Conservation (phyloP, 2,113 vertebrate genomes). For the Chaetodon trifascialis region DNA sequence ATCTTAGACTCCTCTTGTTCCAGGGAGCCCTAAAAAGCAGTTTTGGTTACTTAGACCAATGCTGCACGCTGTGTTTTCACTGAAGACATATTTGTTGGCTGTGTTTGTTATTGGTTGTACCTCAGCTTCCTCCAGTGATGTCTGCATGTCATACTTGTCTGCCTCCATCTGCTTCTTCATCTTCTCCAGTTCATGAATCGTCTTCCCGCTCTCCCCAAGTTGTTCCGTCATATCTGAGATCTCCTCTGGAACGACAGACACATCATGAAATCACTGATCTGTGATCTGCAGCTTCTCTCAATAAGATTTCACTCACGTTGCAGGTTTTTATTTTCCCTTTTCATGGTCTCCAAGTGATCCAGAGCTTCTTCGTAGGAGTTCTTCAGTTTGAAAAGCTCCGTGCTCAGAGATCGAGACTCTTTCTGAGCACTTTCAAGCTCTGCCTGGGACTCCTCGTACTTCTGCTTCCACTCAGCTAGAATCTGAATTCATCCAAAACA, state of each 20-base stretch:
- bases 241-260: conserved; percentile 65
- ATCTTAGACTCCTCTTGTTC: conserved; percentile 72
- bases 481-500: conserved; percentile 55
- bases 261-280: not conserved
- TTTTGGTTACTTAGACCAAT: not conserved
- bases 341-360: conserved; percentile 75
- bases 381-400: conserved; percentile 80
- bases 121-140: conserved; percentile 81
- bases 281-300: not conserved
- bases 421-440: conserved; percentile 76
- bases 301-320: conserved; percentile 61
- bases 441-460: conserved; percentile 75
- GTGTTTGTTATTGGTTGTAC: conserved; percentile 71
- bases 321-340: conserved; percentile 81
- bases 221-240: conserved; percentile 75
- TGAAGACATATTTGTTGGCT: not conserved
- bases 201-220: conserved; percentile 72
- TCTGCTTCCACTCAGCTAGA: conserved; percentile 78
- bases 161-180: conserved; percentile 76
- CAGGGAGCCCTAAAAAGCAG: conserved; percentile 59
- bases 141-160: conserved; percentile 72
- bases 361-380: conserved; percentile 77
- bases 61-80: not conserved
- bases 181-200: conserved; percentile 75
- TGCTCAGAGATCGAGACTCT: conserved; percentile 71